Conservation (phyloP, 2,113 vertebrate genomes). For the Petaurus breviceps region DNA sequence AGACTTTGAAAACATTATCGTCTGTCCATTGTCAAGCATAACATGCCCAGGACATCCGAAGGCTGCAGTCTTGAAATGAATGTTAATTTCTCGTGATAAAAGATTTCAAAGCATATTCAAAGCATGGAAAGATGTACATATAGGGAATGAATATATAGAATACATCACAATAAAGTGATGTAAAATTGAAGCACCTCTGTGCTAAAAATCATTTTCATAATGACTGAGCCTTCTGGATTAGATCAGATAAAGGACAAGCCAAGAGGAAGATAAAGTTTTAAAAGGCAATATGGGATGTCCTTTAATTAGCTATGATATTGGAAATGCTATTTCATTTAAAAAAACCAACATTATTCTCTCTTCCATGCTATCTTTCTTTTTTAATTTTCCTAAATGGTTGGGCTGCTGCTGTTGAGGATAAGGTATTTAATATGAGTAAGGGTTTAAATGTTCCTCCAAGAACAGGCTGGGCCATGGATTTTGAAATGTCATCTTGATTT, state of each 20-base stretch:
- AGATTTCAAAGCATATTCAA: slow-evolving; percentile 18
- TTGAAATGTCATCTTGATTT: slow-evolving; percentile 89
- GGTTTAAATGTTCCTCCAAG: slow-evolving; percentile 86
- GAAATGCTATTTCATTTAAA: slow-evolving; percentile 81
- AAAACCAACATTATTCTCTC: background rate
- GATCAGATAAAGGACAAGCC: slow-evolving; percentile 85
- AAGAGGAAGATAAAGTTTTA: slow-evolving; percentile 83
- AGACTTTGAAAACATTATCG: background rate
- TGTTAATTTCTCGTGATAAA: slow-evolving; percentile 63
- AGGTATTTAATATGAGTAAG: slow-evolving; percentile 87
- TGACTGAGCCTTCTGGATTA: slow-evolving; percentile 81
- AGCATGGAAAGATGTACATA: slow-evolving; percentile 12
- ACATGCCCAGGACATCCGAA: background rate
- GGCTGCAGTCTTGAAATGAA: slow-evolving; percentile 52
- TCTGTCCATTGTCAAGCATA: background rate
- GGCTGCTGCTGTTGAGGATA: slow-evolving; percentile 80
- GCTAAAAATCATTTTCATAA: slow-evolving; percentile 85
- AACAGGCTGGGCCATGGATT: slow-evolving; percentile 76
- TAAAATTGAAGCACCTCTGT: slow-evolving; percentile 83
- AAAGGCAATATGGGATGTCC: slow-evolving; percentile 82
- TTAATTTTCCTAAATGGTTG: slow-evolving; percentile 90
- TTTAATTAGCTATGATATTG: slow-evolving; percentile 80
- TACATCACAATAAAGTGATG: slow-evolving; percentile 64
- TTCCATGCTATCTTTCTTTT: slow-evolving; percentile 80
- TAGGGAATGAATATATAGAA: slow-evolving; percentile 65